phyloP scores from a whole-genome alignment of 2,113 vertebrate genomes.

The Dipodomys stephensi region DNA sequence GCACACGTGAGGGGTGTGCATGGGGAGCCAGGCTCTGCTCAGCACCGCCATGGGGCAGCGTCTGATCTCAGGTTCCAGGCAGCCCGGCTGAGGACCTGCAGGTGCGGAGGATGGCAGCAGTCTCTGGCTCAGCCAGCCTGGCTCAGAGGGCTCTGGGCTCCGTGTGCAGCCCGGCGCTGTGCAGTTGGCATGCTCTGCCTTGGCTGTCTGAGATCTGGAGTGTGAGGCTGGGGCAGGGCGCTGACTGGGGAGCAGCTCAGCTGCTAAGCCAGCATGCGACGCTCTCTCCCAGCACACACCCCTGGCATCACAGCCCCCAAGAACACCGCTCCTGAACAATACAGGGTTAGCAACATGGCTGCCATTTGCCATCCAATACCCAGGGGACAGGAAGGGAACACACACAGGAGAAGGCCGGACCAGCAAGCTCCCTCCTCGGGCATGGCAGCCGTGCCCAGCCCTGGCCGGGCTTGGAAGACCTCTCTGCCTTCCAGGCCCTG shows the following conservation, averaged over 20 bases:
- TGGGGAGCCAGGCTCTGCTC: neutral
- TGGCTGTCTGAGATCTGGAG: neutral
- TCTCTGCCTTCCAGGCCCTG: neutral
- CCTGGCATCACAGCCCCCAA: neutral
- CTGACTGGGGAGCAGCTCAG: neutral
- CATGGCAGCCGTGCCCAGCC: neutral
- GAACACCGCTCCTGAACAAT: neutral
- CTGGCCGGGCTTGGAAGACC: fast-evolving
- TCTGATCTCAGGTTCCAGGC: neutral
- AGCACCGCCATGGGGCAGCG: fast-evolving
- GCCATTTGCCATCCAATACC: neutral
- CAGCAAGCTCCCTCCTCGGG: neutral
- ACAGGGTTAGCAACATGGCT: neutral
- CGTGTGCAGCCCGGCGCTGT: neutral
- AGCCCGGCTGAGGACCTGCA: neutral
- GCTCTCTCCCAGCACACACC: neutral
- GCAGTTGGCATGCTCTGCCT: neutral
- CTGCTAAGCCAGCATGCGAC: neutral
- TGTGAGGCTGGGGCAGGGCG: neutral
- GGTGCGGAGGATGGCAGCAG: neutral
- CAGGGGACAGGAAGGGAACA: neutral
- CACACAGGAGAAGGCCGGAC: neutral
- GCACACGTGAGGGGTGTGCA: too few relatives aligned
- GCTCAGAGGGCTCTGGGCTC: fast-evolving
- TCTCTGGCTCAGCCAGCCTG: neutral